Percentiles rank a stretch among this genome's conserved stretches.
phyloP scores from a whole-genome alignment of 2,797 vertebrate species.

The Pogonophryne albipinna region DNA sequence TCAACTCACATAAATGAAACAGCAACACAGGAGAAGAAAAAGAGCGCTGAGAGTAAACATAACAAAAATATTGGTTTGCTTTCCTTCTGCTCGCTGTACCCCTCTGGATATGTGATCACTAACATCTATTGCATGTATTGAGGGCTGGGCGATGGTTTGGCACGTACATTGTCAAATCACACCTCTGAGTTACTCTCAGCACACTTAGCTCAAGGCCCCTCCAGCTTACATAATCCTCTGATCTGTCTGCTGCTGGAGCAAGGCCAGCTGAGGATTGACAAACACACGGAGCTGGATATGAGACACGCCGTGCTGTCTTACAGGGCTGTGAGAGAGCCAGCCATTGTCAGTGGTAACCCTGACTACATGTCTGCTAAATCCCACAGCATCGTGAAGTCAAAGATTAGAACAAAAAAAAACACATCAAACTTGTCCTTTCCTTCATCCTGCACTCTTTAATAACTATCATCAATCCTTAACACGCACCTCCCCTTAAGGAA shows the following conservation, averaged over 20 bases:
- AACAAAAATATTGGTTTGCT: constrained; percentile 70
- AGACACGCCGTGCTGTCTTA: constrained; percentile 57
- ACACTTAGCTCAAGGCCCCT: constrained; percentile 78
- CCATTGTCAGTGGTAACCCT: constrained; percentile 50
- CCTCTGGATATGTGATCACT: constrained; percentile 74
- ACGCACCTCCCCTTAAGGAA: constrained; percentile 7
- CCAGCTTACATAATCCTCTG: constrained; percentile 82
- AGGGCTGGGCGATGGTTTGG: constrained; percentile 71
- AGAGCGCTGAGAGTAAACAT: constrained; percentile 58
- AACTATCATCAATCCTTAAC: constrained; percentile 29
- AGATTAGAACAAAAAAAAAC: constrained; percentile 21
- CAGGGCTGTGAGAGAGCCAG: constrained; percentile 59
- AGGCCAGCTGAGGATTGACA: constrained; percentile 72
- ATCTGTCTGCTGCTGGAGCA: constrained; percentile 76
- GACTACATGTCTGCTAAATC: constrained; percentile 40
- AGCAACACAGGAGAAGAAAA: constrained; percentile 54
- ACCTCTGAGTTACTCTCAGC: constrained; percentile 77
- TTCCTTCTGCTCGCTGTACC: constrained; percentile 62
- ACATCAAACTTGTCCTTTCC: background rate
- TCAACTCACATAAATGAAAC: constrained; percentile 67
- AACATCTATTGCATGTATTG: constrained; percentile 69
- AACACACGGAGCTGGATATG: constrained; percentile 64
- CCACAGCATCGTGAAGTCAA: constrained; percentile 40
- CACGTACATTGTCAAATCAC: constrained; percentile 79
- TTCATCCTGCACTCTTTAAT: background rate